Percentiles rank a stretch among this genome's conserved stretches.
Evolutionary conservation across 2,113 vertebrate genomes (phyloP).

Genomic region (Salvator merianae): DNA sequence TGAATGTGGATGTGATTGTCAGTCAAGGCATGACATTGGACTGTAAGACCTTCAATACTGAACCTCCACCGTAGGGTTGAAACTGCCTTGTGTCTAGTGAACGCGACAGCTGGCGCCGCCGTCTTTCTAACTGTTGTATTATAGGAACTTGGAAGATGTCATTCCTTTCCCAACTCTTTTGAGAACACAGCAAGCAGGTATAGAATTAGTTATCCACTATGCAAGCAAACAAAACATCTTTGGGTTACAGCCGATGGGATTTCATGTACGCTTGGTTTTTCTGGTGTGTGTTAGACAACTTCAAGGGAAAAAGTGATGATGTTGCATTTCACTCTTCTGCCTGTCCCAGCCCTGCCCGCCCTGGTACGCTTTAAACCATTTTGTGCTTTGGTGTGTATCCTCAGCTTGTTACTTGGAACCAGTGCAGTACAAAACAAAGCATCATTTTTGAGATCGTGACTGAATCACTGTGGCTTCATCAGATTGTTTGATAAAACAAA

Average conservation of each 20-base stretch:
- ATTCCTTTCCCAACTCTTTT: background rate
- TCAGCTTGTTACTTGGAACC: constrained; percentile 6
- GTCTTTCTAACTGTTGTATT: accelerated
- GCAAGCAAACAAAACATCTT: constrained; percentile 35
- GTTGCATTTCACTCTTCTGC: constrained; percentile 14
- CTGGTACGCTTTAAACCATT: constrained; percentile 16
- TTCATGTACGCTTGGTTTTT: background rate
- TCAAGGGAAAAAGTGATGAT: background rate
- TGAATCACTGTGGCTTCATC: constrained; percentile 34
- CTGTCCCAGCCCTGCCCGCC: background rate
- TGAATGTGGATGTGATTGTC: accelerated
- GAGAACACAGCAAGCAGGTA: background rate
- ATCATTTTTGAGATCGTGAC: background rate
- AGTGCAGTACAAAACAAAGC: background rate
- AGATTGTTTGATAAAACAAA: background rate
- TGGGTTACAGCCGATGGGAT: background rate
- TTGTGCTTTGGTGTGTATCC: constrained; percentile 38
- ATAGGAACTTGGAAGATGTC: accelerated
- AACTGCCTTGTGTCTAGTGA: accelerated
- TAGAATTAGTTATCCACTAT: constrained; percentile 42
- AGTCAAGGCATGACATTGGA: accelerated
- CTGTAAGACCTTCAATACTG: accelerated
- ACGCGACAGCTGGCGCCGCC: accelerated
- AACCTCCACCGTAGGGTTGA: background rate
- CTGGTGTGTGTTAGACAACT: constrained; percentile 22